Percentiles rank a stretch among this genome's conserved stretches.
phyloP scores from a whole-genome alignment of 2,888 invertebrate genomes.

The Crocallis elinguaria region DNA sequence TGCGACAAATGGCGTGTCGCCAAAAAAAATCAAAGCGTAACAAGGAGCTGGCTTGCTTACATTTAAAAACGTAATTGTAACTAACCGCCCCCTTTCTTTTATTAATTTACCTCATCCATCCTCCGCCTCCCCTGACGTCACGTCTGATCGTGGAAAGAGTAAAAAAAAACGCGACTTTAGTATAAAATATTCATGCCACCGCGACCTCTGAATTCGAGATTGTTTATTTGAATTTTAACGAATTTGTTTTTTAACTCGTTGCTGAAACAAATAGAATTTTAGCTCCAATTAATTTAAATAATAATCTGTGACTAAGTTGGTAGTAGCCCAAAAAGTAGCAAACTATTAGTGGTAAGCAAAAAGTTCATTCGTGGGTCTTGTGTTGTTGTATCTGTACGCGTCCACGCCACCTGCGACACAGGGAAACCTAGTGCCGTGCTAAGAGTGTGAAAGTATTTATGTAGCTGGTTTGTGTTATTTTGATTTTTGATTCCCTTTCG shows the following conservation, averaged over 20 bases:
- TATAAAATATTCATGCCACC: constrained; percentile 75
- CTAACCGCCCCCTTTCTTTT: constrained; percentile 81
- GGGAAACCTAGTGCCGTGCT: no score
- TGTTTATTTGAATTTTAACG: constrained; percentile 53
- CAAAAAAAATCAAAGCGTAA: constrained; percentile 80
- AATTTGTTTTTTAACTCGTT: constrained; percentile 36
- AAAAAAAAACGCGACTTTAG: constrained; percentile 56
- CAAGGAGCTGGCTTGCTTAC: constrained; percentile 79
- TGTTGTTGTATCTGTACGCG: no score
- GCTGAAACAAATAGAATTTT: background rate
- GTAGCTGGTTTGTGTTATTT: no score
- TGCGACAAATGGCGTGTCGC: constrained; percentile 79
- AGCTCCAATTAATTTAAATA: no score
- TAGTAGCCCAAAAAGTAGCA: no score
- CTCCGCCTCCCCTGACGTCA: constrained; percentile 65
- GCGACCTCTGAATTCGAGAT: constrained; percentile 48
- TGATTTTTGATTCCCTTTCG: no score
- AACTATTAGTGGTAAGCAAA: no score
- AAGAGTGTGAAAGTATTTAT: no score
- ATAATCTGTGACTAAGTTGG: no score
- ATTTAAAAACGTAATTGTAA: constrained; percentile 84
- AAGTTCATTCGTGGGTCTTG: no score
- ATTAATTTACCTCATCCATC: constrained; percentile 83
- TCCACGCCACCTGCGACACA: no score
- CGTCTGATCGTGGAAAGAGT: constrained; percentile 59